phyloP scores from a whole-genome alignment of 2,888 invertebrate genomes.

The Sinelater perroti region DNA sequence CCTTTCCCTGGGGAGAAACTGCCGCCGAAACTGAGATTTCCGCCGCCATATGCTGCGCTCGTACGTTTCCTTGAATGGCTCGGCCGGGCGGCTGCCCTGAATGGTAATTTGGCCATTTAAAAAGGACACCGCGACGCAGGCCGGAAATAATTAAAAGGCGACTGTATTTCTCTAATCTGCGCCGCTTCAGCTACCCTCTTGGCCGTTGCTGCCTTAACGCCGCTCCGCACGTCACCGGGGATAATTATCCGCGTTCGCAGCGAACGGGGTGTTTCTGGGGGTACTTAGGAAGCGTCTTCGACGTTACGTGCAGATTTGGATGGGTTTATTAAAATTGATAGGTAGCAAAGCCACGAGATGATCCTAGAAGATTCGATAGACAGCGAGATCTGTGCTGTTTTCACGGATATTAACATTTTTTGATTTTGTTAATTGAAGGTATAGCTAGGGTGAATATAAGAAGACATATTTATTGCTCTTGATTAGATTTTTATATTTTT shows the following conservation, averaged over 20 bases:
- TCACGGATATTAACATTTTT: no score
- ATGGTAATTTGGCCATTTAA: slow-evolving; percentile 10
- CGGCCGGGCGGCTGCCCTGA: slow-evolving; percentile 1
- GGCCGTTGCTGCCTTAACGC: neutral
- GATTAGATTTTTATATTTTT: no score
- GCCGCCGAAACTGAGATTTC: no score
- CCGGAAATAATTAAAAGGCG: slow-evolving; percentile 12
- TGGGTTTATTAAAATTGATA: no score
- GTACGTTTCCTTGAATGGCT: neutral
- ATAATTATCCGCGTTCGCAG: slow-evolving; percentile 4
- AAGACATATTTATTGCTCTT: no score
- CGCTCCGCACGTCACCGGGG: neutral
- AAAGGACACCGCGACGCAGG: slow-evolving; percentile 9
- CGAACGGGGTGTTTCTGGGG: neutral
- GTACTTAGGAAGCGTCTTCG: neutral
- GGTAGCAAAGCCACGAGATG: no score
- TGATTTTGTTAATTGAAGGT: no score
- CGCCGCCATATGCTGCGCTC: neutral
- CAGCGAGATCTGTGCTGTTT: no score
- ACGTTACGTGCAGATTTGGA: no score
- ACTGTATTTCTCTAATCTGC: slow-evolving; percentile 7
- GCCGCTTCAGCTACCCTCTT: slow-evolving; percentile 8
- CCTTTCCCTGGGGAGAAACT: no score
- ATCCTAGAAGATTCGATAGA: no score
- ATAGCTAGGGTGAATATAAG: no score